Percentiles rank a stretch among this genome's conserved stretches.
Conservation (phyloP, 2,797 vertebrate genomes). For the Gymnoscopelus microlampas region DNA sequence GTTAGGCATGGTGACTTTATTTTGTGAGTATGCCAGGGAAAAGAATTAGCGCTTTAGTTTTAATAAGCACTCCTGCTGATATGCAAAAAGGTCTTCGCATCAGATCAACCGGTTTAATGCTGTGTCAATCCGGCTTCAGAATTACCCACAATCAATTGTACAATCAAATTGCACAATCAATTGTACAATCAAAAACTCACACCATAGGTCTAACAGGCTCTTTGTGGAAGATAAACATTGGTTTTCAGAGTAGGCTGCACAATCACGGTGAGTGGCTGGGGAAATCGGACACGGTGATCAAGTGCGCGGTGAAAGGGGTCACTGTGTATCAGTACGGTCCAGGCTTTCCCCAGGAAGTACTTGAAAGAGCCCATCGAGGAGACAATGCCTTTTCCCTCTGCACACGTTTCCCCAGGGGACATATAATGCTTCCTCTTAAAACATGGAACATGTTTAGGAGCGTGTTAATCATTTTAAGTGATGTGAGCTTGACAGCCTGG, state of each 20-base stretch:
- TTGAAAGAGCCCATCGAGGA: slow-evolving; percentile 73
- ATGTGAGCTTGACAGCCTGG: slow-evolving; percentile 34
- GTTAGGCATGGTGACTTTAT: slow-evolving; percentile 1
- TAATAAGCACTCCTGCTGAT: slow-evolving; percentile 1
- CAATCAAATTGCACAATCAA: slow-evolving; percentile 8
- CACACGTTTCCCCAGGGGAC: slow-evolving; percentile 68
- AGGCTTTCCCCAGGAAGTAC: slow-evolving; percentile 85
- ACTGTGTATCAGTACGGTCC: slow-evolving; percentile 68
- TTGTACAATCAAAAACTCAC: background rate
- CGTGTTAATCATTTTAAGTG: slow-evolving; percentile 44
- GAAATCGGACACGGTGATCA: slow-evolving; percentile 57
- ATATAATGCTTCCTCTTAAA: slow-evolving; percentile 69
- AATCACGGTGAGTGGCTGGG: slow-evolving; percentile 47
- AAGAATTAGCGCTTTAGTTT: slow-evolving; percentile 8
- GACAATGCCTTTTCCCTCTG: slow-evolving; percentile 72
- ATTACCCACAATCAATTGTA: background rate
- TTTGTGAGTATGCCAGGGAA: slow-evolving; percentile 4
- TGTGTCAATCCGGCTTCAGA: background rate
- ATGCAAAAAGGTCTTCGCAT: slow-evolving; percentile 8
- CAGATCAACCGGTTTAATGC: slow-evolving; percentile 4
- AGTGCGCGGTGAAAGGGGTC: slow-evolving; percentile 61
- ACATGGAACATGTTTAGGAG: slow-evolving; percentile 46
- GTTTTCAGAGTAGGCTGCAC: slow-evolving; percentile 26
- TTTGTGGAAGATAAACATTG: slow-evolving; percentile 16
- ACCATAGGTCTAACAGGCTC: slow-evolving; percentile 13